Evolutionary conservation across 1,140 invertebrate species (phyloP).

Genomic region (Coptotermes formosanus): DNA sequence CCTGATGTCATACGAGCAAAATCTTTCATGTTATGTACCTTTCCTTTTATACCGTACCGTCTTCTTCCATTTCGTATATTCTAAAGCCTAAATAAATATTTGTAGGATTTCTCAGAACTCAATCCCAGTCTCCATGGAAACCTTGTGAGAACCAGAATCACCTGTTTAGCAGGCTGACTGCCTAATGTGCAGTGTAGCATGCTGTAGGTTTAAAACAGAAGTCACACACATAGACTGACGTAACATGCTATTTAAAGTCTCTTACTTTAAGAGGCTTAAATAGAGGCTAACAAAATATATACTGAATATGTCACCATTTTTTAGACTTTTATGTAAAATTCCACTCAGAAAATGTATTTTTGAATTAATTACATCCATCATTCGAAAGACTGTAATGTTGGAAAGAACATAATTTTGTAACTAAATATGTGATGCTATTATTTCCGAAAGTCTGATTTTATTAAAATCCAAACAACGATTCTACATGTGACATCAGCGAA

Average conservation of each 20-base stretch:
- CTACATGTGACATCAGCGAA: no score
- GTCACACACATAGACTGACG: background rate
- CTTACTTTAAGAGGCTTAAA: background rate
- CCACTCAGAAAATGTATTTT: no score
- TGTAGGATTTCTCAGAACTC: background rate
- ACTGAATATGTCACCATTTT: background rate
- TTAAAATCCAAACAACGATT: no score
- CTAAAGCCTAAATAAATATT: background rate
- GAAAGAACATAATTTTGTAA: no score
- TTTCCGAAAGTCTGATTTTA: no score
- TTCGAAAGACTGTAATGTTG: no score
- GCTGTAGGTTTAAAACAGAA: background rate
- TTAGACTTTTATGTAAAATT: no score
- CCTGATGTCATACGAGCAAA: background rate
- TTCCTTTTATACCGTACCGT: background rate
- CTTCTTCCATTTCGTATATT: background rate
- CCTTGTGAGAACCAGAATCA: background rate
- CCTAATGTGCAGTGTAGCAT: background rate
- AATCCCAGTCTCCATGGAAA: background rate
- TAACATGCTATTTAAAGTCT: background rate
- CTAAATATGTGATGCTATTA: no score
- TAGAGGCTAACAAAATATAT: background rate
- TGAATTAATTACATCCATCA: no score
- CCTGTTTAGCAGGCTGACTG: background rate
- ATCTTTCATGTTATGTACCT: background rate